Evolutionary conservation across 1,140 invertebrate species (phyloP), one percentile per base, ranked within the genome.

Genomic region (Triops cancriformis): DNA sequence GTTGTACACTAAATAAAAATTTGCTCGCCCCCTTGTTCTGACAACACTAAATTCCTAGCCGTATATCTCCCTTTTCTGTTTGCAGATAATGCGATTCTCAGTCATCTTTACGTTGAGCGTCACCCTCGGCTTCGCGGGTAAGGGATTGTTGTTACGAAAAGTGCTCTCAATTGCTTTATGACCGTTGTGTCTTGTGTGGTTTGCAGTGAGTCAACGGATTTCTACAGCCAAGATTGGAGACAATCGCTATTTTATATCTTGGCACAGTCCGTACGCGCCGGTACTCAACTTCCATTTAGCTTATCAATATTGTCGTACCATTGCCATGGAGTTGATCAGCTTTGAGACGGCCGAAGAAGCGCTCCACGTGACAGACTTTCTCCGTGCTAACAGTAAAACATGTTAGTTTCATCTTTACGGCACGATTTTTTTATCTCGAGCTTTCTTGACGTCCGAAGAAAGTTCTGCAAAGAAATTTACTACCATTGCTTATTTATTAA

Each of bases 271-370:
- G 9, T 94, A 94, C 85, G 92, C 92, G 79, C 92, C 93, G 12
- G 91, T 92, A 82, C 87, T 94, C 75, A 94, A 94, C 85, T 95
- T 93, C 84, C 82, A 81, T 93, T 92, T 88, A 43, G 80, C 80
- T n/a, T 82, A 80, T 76, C 75, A 82, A 75, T 94, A 94, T 83
- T 95, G 93, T 83, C 90, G 93, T 81, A 94, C 92, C 37, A 85
- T 94, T 81, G 93, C 93, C 28, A 85, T 95, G 79, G 93, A 95
- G 82, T 86, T 95, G 81, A 90, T 91, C 26, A 93, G 92, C 23
- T 93, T 94, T 81, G 92, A 94, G 83, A 93, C 92, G 0, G 90
- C 91, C 83, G 93, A 95, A 85, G 94, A 95, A 84, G 91, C 92
- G 5, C 91, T 94, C 82, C 90, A 91, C 72, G 91, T 95, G 86